Conservation (phyloP, 2,888 invertebrate species). For the Cantharis flavilabris region DNA sequence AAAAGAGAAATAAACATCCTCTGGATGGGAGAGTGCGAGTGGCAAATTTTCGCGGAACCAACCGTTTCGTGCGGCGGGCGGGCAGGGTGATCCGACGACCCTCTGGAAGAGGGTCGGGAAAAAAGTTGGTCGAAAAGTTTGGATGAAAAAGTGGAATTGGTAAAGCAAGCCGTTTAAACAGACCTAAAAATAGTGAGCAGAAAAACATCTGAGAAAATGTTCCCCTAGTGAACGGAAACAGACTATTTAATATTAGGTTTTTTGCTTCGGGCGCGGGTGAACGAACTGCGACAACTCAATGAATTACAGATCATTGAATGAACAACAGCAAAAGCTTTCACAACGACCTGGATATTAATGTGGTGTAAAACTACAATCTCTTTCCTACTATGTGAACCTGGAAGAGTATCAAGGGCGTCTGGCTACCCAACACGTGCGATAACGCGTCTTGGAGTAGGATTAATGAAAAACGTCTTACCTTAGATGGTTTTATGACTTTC, state of each 20-base stretch:
- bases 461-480: neutral
- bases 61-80: too few species aligned
- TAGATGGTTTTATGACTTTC: neutral
- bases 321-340: constrained; percentile 36
- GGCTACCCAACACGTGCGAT: constrained; percentile 24
- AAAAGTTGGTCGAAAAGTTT: neutral
- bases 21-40: neutral
- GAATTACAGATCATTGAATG: constrained; percentile 41
- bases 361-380: constrained; percentile 43
- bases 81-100: neutral
- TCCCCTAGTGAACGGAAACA: constrained; percentile 46
- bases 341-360: constrained; percentile 49
- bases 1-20: neutral
- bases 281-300: constrained; percentile 45
- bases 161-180: neutral
- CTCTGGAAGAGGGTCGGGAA: neutral
- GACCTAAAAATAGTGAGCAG: constrained; percentile 30
- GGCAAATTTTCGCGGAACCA: neutral
- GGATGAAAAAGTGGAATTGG: neutral
- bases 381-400: constrained; percentile 32
- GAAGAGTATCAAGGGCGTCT: constrained; percentile 35
- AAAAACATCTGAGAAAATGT: constrained; percentile 42
- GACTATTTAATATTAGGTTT: constrained; percentile 48
- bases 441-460: neutral
- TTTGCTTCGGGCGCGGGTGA: constrained; percentile 45